Conservation (phyloP, 2,797 vertebrate genomes). For the Neosilurus hyrtlii region DNA sequence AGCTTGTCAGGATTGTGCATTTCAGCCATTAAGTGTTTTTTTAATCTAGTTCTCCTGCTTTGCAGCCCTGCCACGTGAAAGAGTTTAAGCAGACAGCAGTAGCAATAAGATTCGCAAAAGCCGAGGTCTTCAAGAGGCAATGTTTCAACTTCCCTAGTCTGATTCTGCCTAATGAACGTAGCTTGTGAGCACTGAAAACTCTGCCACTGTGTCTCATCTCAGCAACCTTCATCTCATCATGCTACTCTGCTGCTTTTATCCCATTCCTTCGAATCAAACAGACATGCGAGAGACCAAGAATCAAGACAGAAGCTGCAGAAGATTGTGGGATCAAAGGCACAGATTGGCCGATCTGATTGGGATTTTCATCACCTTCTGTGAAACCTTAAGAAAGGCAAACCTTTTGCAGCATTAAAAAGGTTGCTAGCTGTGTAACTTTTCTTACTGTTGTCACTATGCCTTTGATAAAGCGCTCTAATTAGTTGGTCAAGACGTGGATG, state of each 20-base stretch:
- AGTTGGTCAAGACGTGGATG: constrained; percentile 46
- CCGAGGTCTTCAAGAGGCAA: neutral
- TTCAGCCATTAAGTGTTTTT: neutral
- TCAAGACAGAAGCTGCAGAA: neutral
- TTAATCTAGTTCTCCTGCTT: neutral
- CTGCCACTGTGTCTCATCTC: constrained; percentile 26
- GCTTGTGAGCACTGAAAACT: constrained; percentile 25
- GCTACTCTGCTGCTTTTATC: constrained; percentile 35
- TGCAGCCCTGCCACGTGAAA: neutral
- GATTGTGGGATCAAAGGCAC: constrained; percentile 46
- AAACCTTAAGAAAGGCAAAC: constrained; percentile 16
- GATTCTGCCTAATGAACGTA: constrained; percentile 43
- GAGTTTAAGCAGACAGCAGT: neutral
- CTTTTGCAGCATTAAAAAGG: constrained; percentile 18
- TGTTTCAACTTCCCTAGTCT: neutral
- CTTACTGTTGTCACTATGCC: neutral
- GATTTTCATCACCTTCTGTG: constrained; percentile 16
- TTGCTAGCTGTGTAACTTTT: neutral
- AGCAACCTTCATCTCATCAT: constrained; percentile 35
- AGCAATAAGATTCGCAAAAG: neutral
- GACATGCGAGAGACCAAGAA: neutral
- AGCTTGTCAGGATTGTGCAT: neutral
- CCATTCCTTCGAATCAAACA: constrained; percentile 13
- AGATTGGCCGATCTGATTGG: constrained; percentile 21
- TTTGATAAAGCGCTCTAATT: constrained; percentile 45